Evolutionary conservation across 2,113 vertebrate genomes (phyloP), one percentile per base, ranked within the genome.

Genomic region (Proteles cristata): DNA sequence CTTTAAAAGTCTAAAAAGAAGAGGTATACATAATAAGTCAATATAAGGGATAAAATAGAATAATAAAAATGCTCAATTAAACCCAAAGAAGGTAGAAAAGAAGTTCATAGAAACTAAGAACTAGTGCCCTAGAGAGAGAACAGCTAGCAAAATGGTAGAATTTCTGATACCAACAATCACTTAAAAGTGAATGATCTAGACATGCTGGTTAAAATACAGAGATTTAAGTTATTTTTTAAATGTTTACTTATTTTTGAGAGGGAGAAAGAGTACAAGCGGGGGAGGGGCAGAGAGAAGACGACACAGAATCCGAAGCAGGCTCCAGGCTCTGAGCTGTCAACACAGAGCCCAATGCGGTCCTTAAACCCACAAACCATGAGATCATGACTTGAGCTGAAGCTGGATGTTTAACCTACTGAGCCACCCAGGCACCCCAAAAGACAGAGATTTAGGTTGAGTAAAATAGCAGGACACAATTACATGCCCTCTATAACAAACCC

Each of bases 51-150:
- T 43, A 86, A 94, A 88, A 26, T 66, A 4, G 11, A 95, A 96
- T 74, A 26, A 55, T 84, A 68, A 93, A 94, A 96, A 87, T 92
- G 35, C 10, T 80, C 61, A 92, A 3, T 84, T 80, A 92, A 89
- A 55, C 15, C 16, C 26, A 82, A 35, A 48, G 43, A 90, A 58
- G 21, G 4, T 35, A 81, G 31, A 83, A 89, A 33, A 83, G 43
- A 8, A 93, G 28, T 25, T 63, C 11, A 33, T 50, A 55, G 15
- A 89, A 94, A 87, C 45, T 71, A 95, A 85, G 39, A 97, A 33
- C 33, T 81, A 80, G 4, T 48, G 31, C 8, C 17, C 39, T 33
- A 26, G 77, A 81, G 31, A 85, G 35, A 80, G 93, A 88, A 63
- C 6, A 73, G 11, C 63, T 50, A 66, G 33, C 39, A 39, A 81